These are phyloP conservation scores for Actinernus sp. DNA, from an alignment of 92 coral and sea anemone species.

Conservation along the genomic window DNA sequence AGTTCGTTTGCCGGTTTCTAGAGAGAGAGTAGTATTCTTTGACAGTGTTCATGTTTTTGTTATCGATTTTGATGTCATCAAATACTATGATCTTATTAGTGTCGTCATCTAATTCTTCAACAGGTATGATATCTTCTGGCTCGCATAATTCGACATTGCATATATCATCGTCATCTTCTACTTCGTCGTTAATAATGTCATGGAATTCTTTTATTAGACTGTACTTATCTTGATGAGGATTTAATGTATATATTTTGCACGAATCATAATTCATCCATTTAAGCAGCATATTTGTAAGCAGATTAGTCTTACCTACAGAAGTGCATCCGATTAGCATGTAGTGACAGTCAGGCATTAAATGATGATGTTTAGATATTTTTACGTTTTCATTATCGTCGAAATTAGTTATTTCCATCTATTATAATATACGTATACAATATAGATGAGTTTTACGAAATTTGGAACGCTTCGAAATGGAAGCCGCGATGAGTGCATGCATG, in stretches of 20 bases:
- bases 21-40: slow-evolving; percentile 21
- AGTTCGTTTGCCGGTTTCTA: slow-evolving; percentile 9
- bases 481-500: neutral
- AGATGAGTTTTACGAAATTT: slow-evolving; percentile 27
- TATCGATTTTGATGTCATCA: slow-evolving; percentile 28
- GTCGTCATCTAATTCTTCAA: slow-evolving; percentile 29
- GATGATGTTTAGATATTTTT: slow-evolving; percentile 10
- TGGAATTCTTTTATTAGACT: slow-evolving; percentile 12
- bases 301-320: no score
- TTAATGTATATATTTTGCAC: slow-evolving; percentile 11
- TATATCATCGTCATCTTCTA: slow-evolving; percentile 6
- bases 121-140: slow-evolving; percentile 28
- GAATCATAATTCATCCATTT: slow-evolving; percentile 17
- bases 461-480: slow-evolving; percentile 1
- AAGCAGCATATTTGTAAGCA: slow-evolving; percentile 4
- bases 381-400: neutral
- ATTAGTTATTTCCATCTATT: slow-evolving; percentile 9
- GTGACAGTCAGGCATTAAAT: slow-evolving; percentile 14
- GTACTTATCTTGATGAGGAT: slow-evolving; percentile 28
- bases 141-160: slow-evolving; percentile 7
- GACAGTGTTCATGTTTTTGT: slow-evolving; percentile 23
- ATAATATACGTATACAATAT: slow-evolving; percentile 19
- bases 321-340: no score
- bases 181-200: slow-evolving; percentile 7
- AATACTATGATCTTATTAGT: slow-evolving; percentile 15